A percentile compares a stretch with the other conserved stretches of the same genome.
These are phyloP conservation scores for Stenodera caucasica DNA, from an alignment of 2,888 invertebrate species.

Conservation along the genomic window DNA sequence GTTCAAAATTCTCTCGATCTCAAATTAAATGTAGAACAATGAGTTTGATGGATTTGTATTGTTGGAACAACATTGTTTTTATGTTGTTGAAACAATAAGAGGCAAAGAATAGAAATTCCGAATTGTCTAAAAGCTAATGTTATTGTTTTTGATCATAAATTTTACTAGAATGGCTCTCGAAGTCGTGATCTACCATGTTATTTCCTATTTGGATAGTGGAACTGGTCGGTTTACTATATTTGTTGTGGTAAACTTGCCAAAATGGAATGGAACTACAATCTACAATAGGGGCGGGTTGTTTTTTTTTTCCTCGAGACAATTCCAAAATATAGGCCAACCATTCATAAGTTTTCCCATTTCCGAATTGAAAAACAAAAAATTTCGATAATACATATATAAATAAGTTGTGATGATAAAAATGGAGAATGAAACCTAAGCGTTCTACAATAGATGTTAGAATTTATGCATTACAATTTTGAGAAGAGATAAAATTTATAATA, in stretches of 20 bases:
- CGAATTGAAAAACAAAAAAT: neutral
- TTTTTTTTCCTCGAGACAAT: no score
- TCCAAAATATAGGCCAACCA: neutral
- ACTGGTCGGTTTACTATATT: slow-evolving; percentile 3
- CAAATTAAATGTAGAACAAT: neutral
- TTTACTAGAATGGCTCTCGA: slow-evolving; percentile 11
- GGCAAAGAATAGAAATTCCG: neutral
- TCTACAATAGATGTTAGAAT: neutral
- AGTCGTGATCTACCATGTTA: slow-evolving; percentile 17
- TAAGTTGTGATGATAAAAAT: neutral
- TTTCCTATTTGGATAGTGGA: slow-evolving; percentile 9
- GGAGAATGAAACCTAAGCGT: neutral
- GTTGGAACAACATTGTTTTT: neutral
- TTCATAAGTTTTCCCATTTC: neutral
- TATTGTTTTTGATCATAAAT: slow-evolving; percentile 21
- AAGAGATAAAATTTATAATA: neutral
- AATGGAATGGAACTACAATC: slow-evolving; percentile 1
- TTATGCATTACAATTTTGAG: neutral
- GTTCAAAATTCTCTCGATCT: neutral
- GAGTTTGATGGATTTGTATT: neutral
- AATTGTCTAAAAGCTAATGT: slow-evolving; percentile 16
- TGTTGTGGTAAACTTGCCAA: slow-evolving; percentile 5
- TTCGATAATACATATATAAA: neutral
- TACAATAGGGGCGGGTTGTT: no score
- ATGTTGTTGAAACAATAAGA: no score